Evolutionary conservation across 2,888 invertebrate species (phyloP), one percentile per base, ranked within the genome.

Genomic region (Diaprepes abbreviatus): DNA sequence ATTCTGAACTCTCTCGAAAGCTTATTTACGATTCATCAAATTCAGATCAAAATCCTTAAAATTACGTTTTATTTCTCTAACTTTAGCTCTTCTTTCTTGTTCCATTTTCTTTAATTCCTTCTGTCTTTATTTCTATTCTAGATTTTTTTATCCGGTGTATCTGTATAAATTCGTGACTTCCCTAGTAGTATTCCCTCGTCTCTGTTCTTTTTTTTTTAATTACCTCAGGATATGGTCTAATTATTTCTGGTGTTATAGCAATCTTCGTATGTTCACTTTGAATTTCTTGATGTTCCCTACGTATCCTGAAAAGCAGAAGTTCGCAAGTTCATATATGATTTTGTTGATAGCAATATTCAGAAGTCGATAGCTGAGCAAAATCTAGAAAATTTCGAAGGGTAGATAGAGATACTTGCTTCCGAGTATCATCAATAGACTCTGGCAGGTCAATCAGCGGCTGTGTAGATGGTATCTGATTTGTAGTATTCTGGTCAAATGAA

Each of bases 171-270:
- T 16, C 52, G 28, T 16, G 31, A 52, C 6, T 52, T 52, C 10
- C 50, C 50, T 24, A 14, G 52, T 52, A 31, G 17, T 52, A 21
- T 50, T 50, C 24, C 50, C 14, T 24, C 31, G 21, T 52, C 31
- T 17, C 31, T 52, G 5, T 2, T n/a, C 19, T 33, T 28, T n/a
- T n/a, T n/a, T n/a, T n/a, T n/a, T n/a, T n/a, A n/a, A n/a, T n/a
- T n/a, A n/a, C n/a, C n/a, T n/a, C n/a, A n/a, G n/a, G n/a, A n/a
- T n/a, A n/a, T n/a, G n/a, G n/a, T n/a, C n/a, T n/a, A n/a, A n/a
- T n/a, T n/a, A n/a, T n/a, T n/a, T n/a, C n/a, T n/a, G n/a, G n/a
- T n/a, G n/a, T n/a, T n/a, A n/a, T n/a, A n/a, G n/a, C n/a, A n/a
- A 9, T 52, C 16, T 24, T 10, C 14, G 21, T 14, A 4, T 38